Base-by-base conservation (phyloP, 2,888 invertebrate species). In the Sphaeridia pumilis region DNA sequence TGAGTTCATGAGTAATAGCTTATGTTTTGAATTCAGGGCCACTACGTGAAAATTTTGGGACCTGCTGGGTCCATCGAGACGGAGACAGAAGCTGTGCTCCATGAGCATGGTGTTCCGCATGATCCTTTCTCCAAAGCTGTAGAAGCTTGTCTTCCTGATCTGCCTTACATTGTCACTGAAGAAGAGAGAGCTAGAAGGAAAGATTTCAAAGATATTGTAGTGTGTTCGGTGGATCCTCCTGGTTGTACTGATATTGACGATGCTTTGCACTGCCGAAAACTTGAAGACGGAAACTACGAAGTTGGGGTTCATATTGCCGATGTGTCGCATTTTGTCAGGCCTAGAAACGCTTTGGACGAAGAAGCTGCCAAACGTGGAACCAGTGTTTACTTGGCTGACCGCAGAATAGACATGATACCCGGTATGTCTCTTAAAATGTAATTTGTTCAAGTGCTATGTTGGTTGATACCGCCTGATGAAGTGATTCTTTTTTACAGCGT, bases 221-320 rank as follows among this genome's bases (percentile, higher is more conserved):
- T 98, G 41, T 97, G 94, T 68, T 94, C 93, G 0, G 94, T 97
- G 0, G 95, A 97, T 76, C 97, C 97, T 2, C 92, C 93, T 0
- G 97, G 97, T 0, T 98, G 97, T 70, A 98, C 97, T 0, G 98
- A 98, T 70, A 97, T 98, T 59, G 98, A 98, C 69, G 98, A 98
- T 71, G 97, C 98, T 0, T 72, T 98, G 2, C 98, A 98, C 72
- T 94, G 93, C 65, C 76, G 82, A 21, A 72, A 76, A 35, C 71
- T 93, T 22, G 74, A 76, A 0, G 83, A 83, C 67, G 82, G 83
- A 3, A 82, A 81, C 66, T 75, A 78, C 44, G 85, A 90, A 74
- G 82, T 94, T 44, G 97, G 97, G 17, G 97, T 98, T 0, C 98
- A 98, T 68, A 98, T 98, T 57, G 98, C 98, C 4, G 98, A 98